A percentile compares a stretch with the other conserved stretches of the same genome.
Evolutionary conservation across 2,113 vertebrate species (phyloP).

Genomic region (Steatornis caripensis): DNA sequence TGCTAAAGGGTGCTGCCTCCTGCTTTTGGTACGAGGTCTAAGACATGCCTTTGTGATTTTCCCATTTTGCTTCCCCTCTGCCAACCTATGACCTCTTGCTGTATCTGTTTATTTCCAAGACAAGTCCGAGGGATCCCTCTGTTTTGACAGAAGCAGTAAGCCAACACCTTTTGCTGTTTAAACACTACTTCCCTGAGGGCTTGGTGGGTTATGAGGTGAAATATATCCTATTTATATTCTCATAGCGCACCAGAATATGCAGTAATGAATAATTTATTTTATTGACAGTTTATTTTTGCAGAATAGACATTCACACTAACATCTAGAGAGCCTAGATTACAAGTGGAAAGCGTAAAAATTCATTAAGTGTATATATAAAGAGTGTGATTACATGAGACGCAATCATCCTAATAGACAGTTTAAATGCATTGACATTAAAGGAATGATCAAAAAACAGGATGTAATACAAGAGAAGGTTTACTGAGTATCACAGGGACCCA

Average conservation of each 20-base stretch:
- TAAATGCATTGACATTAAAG: not conserved
- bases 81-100: not conserved
- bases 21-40: not conserved
- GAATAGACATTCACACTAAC: not conserved
- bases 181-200: not conserved
- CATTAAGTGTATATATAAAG: not conserved
- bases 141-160: not conserved
- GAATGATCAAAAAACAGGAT: not conserved
- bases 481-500: not conserved
- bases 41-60: not conserved
- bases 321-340: not conserved
- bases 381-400: not conserved
- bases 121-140: not conserved
- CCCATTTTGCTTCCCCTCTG: not conserved
- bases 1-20: not conserved
- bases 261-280: conserved; percentile 49
- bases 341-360: not conserved
- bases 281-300: conserved; percentile 25
- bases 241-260: not conserved
- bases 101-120: not conserved
- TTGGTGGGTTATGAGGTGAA: not conserved
- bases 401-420: not conserved
- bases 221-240: not conserved
- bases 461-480: not conserved
- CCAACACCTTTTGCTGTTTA: not conserved